Evolutionary conservation across 2,797 vertebrate species (phyloP).

Genomic region (Ctenopoma multispine): DNA sequence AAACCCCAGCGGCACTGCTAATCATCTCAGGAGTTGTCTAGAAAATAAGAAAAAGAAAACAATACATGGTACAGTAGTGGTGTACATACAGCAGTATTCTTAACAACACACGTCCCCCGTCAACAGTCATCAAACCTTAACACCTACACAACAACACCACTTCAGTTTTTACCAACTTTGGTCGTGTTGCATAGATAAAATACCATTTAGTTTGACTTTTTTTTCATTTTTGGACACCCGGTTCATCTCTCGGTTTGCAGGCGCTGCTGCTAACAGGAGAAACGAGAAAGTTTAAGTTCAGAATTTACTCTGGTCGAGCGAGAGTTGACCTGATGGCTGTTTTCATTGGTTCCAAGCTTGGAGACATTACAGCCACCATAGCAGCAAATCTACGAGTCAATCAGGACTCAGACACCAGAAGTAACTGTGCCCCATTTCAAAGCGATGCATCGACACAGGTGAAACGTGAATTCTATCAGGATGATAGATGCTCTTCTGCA

Average conservation of each 20-base stretch:
- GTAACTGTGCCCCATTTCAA: not conserved
- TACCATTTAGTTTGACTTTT: constrained; percentile 10
- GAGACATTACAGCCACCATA: not conserved
- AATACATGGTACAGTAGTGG: constrained; percentile 81
- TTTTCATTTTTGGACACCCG: constrained; percentile 23
- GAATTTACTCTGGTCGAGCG: not conserved
- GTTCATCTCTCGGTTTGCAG: constrained; percentile 17
- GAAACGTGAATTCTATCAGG: not conserved
- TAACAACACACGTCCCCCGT: constrained; percentile 37
- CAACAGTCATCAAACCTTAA: constrained; percentile 64
- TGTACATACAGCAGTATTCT: constrained; percentile 74
- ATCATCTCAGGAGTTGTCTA: constrained; percentile 77
- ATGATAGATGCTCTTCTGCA: not conserved
- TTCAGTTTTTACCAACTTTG: constrained; percentile 82
- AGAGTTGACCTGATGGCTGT: not conserved
- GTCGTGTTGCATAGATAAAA: constrained; percentile 94
- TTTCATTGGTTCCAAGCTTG: not conserved
- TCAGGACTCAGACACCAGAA: not conserved
- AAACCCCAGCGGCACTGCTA: constrained; percentile 32
- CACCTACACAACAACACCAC: constrained; percentile 86
- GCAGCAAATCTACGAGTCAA: constrained; percentile 5
- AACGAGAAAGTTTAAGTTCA: not conserved
- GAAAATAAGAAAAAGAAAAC: constrained; percentile 79
- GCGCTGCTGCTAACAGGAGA: not conserved
- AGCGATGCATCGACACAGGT: not conserved